Conservation (phyloP, 2,113 vertebrate species). For the Larimichthys crocea region DNA sequence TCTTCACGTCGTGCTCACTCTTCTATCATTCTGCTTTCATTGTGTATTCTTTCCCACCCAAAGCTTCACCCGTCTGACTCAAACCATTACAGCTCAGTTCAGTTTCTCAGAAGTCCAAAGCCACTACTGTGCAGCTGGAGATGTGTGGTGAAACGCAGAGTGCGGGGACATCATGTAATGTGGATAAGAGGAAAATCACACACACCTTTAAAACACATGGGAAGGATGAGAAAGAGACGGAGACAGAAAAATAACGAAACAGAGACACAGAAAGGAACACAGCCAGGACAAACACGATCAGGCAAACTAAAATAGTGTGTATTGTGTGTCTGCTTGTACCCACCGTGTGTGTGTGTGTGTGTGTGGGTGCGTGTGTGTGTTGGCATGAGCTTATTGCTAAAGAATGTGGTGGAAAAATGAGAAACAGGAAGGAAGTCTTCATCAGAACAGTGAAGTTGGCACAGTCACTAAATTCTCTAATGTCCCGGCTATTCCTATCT, state of each 20-base stretch:
- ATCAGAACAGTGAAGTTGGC: constrained; percentile 59
- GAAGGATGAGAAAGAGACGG: not conserved
- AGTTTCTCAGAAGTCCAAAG: not conserved
- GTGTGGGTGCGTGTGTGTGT: constrained; percentile 56
- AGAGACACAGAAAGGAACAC: not conserved
- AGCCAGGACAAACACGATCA: constrained; percentile 1
- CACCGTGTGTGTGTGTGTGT: too few species aligned
- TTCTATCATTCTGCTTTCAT: not conserved
- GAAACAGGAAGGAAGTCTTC: constrained; percentile 85
- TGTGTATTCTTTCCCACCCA: constrained; percentile 2
- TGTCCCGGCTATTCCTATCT: not conserved
- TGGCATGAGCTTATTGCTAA: constrained; percentile 80
- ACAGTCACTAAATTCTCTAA: constrained; percentile 30
- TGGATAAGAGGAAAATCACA: constrained; percentile 3
- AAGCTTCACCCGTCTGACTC: constrained; percentile 25
- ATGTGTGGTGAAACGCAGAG: not conserved
- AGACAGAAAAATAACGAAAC: not conserved
- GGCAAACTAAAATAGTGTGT: constrained; percentile 24
- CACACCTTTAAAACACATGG: constrained; percentile 29
- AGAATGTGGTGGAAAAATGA: constrained; percentile 82
- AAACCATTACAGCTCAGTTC: not conserved
- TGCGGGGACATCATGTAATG: constrained; percentile 62
- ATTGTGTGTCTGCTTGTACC: constrained; percentile 29
- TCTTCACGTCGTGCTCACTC: not conserved
- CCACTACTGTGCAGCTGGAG: not conserved